Conservation (phyloP, 2,113 vertebrate genomes). For the Turnix velox region DNA sequence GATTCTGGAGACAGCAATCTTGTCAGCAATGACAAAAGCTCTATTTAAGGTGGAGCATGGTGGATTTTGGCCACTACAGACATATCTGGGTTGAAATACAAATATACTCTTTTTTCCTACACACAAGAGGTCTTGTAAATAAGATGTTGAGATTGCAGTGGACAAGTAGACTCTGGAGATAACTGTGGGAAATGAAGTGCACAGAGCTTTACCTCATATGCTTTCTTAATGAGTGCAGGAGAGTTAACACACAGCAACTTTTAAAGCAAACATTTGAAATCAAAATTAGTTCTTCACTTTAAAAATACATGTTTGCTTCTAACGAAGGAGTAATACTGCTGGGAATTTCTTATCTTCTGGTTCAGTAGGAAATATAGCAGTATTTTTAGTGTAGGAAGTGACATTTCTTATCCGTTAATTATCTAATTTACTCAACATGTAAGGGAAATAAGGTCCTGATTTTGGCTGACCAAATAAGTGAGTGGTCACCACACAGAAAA, state of each 20-base stretch:
- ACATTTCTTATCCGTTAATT: background rate
- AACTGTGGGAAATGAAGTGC: background rate
- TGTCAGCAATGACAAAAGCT: rapidly evolving
- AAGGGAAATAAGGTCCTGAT: background rate
- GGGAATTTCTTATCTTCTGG: background rate
- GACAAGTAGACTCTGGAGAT: background rate
- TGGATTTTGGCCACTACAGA: background rate
- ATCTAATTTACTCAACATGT: background rate
- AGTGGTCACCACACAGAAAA: background rate
- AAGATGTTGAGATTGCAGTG: background rate
- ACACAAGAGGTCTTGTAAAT: background rate
- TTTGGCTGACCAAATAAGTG: background rate
- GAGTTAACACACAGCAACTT: background rate
- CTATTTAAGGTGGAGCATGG: rapidly evolving
- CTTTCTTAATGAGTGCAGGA: background rate
- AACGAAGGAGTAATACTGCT: background rate
- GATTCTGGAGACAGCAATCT: background rate
- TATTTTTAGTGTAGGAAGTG: background rate
- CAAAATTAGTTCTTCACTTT: background rate
- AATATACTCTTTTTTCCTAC: background rate
- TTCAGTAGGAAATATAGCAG: background rate
- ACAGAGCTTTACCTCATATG: background rate
- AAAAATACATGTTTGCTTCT: background rate
- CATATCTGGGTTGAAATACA: background rate
- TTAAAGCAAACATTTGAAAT: background rate